Evolutionary conservation across 2,888 invertebrate species (phyloP).

Genomic region (Gortyna flavago): DNA sequence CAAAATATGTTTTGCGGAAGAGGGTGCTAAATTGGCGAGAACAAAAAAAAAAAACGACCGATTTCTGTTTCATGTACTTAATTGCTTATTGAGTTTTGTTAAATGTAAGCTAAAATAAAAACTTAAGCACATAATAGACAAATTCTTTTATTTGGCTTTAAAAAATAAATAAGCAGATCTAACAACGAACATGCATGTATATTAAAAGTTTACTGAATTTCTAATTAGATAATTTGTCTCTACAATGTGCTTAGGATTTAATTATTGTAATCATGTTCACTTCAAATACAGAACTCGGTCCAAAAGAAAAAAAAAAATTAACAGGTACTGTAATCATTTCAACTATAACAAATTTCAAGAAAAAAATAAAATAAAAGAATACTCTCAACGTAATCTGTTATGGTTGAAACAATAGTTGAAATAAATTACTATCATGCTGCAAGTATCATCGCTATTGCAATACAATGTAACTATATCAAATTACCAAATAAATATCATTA

Average conservation of each 20-base stretch:
- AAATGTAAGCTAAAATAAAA: constrained; percentile 52
- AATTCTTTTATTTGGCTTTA: constrained; percentile 8
- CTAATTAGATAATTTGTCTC: constrained; percentile 16
- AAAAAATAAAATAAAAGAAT: neutral
- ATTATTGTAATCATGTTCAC: constrained; percentile 35
- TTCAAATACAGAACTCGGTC: constrained; percentile 61
- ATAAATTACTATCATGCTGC: constrained; percentile 65
- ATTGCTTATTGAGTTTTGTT: constrained; percentile 49
- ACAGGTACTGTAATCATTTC: constrained; percentile 54
- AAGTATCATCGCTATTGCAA: constrained; percentile 62
- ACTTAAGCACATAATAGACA: constrained; percentile 39
- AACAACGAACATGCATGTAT: constrained; percentile 47
- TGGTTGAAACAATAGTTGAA: constrained; percentile 52
- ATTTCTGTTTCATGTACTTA: constrained; percentile 56
- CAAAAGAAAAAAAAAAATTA: constrained; percentile 36
- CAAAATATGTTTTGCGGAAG: constrained; percentile 14
- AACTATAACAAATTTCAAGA: constrained; percentile 50
- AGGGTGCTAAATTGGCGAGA: constrained; percentile 36
- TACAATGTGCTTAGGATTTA: constrained; percentile 47
- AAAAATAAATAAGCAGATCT: constrained; percentile 41
- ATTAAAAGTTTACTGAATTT: constrained; percentile 9
- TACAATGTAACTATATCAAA: constrained; percentile 60
- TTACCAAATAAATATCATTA: constrained; percentile 65
- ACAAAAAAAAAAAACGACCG: constrained; percentile 50
- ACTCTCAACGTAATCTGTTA: constrained; percentile 20